Conservation (phyloP, 2,888 invertebrate genomes). For the Flabesymbios commensalis region DNA sequence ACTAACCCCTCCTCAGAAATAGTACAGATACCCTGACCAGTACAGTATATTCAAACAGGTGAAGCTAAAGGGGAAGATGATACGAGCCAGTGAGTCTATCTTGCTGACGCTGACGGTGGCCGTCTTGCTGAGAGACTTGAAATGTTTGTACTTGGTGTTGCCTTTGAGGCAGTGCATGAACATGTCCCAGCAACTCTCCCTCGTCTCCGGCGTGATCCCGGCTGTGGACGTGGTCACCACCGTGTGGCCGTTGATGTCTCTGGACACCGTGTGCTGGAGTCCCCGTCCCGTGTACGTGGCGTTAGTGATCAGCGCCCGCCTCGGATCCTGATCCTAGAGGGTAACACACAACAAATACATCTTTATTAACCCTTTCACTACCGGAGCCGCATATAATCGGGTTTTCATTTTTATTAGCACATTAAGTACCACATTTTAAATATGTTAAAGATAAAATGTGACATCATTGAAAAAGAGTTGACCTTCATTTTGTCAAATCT, state of each 20-base stretch:
- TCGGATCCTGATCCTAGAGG: too few species aligned
- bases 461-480: too few species aligned
- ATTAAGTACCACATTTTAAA: too few species aligned
- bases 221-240: not conserved
- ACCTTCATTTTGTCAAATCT: too few species aligned
- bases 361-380: too few species aligned
- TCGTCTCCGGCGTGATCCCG: not conserved
- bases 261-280: constrained; percentile 12
- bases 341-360: too few species aligned
- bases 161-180: constrained; percentile 35
- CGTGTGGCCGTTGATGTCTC: constrained; percentile 28
- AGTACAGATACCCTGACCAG: constrained; percentile 38
- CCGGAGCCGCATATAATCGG: too few species aligned
- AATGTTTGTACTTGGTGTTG: constrained; percentile 27
- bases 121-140: constrained; percentile 20
- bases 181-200: constrained; percentile 31
- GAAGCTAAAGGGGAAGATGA: constrained; percentile 36
- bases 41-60: constrained; percentile 34
- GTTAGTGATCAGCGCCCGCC: not conserved
- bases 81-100: constrained; percentile 34
- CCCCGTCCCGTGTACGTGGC: constrained; percentile 9
- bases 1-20: too few species aligned
- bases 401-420: too few species aligned
- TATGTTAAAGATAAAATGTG: too few species aligned
- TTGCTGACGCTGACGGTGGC: constrained; percentile 33